phyloP scores from a whole-genome alignment of 1,140 invertebrate species.

The Mercenaria mercenaria region DNA sequence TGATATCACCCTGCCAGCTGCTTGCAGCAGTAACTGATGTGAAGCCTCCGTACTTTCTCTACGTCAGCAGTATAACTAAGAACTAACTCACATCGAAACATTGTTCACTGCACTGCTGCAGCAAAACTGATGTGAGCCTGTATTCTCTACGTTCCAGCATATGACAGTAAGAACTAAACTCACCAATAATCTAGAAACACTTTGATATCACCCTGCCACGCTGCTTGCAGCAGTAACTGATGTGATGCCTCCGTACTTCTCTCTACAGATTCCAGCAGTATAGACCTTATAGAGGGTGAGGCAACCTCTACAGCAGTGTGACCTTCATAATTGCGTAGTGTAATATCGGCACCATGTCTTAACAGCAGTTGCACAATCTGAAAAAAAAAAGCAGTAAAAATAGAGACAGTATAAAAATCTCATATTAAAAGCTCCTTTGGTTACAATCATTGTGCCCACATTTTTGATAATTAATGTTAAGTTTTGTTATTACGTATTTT shows the following conservation, averaged over 20 bases:
- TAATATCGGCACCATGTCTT: slow-evolving; percentile 84
- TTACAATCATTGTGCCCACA: too few species aligned
- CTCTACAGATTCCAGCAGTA: slow-evolving; percentile 82
- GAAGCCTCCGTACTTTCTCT: slow-evolving; percentile 74
- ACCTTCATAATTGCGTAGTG: slow-evolving; percentile 83
- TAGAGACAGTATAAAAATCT: background rate
- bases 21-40: slow-evolving; percentile 81
- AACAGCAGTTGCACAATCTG: slow-evolving; percentile 84
- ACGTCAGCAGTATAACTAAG: slow-evolving; percentile 82
- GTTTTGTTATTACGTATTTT: too few species aligned
- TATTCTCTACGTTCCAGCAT: too few species aligned
- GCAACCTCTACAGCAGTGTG: slow-evolving; percentile 84
- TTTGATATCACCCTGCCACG: slow-evolving; percentile 84
- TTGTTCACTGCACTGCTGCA: too few species aligned
- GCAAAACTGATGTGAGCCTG: too few species aligned
- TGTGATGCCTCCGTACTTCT: slow-evolving; percentile 77
- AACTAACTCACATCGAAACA: too few species aligned
- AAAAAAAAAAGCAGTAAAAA: slow-evolving; percentile 41
- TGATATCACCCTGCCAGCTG: slow-evolving; percentile 84
- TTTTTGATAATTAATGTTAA: too few species aligned
- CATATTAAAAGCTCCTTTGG: background rate
- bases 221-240: slow-evolving; percentile 82
- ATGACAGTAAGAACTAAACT: slow-evolving; percentile 47
- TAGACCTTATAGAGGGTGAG: slow-evolving; percentile 78
- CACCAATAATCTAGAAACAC: slow-evolving; percentile 82